These are phyloP conservation scores for Peucedramus taeniatus DNA, from an alignment of 2,113 vertebrate genomes.

Conservation along the genomic window DNA sequence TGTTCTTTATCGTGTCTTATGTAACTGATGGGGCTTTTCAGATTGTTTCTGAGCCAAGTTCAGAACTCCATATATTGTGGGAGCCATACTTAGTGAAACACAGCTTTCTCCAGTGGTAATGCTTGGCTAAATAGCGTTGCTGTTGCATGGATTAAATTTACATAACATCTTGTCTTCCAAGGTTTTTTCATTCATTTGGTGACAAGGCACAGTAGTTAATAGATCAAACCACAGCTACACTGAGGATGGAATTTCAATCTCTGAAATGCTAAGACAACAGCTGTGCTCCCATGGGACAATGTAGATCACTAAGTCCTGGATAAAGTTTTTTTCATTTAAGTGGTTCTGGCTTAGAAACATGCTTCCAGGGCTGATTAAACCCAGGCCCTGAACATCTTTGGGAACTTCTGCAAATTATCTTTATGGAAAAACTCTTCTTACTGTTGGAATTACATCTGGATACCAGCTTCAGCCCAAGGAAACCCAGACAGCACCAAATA, in stretches of 20 bases:
- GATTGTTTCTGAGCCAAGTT: not conserved
- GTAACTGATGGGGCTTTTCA: not conserved
- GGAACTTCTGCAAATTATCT: not conserved
- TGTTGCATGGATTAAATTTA: not conserved
- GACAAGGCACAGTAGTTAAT: not conserved
- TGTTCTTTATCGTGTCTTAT: not conserved
- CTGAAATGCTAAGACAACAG: not conserved
- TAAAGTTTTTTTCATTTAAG: not conserved
- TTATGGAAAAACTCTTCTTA: not conserved
- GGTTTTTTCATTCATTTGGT: constrained; percentile 13
- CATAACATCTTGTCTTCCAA: not conserved
- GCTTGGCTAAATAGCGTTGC: not conserved
- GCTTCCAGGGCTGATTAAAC: constrained; percentile 9
- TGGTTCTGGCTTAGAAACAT: not conserved
- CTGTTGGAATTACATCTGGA: not conserved
- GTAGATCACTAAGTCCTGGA: not conserved
- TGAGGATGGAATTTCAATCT: not conserved
- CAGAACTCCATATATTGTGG: not conserved
- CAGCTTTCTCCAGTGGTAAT: not conserved
- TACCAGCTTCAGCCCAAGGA: not conserved
- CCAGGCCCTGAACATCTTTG: not conserved
- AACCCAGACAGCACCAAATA: not conserved
- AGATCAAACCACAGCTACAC: not conserved
- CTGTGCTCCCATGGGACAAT: not conserved
- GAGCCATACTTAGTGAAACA: not conserved